A percentile compares a stretch with the other conserved stretches of the same genome.
These are phyloP conservation scores for Enteromius fasciolatus DNA, from an alignment of 2,797 vertebrate genomes.

Conservation along the genomic window DNA sequence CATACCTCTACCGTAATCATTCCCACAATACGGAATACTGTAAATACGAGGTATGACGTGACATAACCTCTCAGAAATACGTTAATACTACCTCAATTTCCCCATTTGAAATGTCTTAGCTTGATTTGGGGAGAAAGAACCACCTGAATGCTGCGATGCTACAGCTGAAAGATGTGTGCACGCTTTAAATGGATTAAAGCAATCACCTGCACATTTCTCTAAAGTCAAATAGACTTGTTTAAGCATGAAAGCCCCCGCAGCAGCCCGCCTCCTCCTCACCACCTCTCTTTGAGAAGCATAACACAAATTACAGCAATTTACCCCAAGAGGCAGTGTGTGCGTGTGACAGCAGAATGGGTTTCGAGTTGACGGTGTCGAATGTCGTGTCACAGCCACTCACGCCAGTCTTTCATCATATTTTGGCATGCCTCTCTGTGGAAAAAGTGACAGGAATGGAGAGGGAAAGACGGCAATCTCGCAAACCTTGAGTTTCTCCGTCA, in stretches of 20 bases:
- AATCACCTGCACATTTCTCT: slow-evolving; percentile 56
- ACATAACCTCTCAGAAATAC: slow-evolving; percentile 22
- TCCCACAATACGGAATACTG: not conserved
- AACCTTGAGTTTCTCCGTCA: slow-evolving; percentile 59
- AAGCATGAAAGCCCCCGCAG: slow-evolving; percentile 59
- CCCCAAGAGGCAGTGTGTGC: slow-evolving; percentile 63
- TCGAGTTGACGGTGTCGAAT: slow-evolving; percentile 70
- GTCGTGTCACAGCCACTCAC: slow-evolving; percentile 67
- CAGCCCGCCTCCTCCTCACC: slow-evolving; percentile 50
- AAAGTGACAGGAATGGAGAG: slow-evolving; percentile 59
- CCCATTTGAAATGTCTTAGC: slow-evolving; percentile 14
- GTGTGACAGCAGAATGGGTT: slow-evolving; percentile 69
- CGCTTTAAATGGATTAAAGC: slow-evolving; percentile 58
- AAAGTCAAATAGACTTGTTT: slow-evolving; percentile 63
- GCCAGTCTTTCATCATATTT: slow-evolving; percentile 70
- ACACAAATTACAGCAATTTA: slow-evolving; percentile 73
- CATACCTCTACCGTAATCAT: slow-evolving; percentile 15
- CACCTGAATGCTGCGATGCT: slow-evolving; percentile 2
- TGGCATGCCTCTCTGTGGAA: slow-evolving; percentile 62
- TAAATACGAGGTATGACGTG: slow-evolving; percentile 20
- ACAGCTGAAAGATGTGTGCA: slow-evolving; percentile 44
- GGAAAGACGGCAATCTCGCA: slow-evolving; percentile 59
- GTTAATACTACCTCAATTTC: not conserved
- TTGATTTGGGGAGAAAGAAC: slow-evolving; percentile 12
- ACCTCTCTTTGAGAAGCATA: slow-evolving; percentile 62